A percentile compares a stretch with the other conserved stretches of the same genome.
These are phyloP conservation scores for Vultur gryphus DNA, from an alignment of 2,797 vertebrate species.

Conservation along the genomic window DNA sequence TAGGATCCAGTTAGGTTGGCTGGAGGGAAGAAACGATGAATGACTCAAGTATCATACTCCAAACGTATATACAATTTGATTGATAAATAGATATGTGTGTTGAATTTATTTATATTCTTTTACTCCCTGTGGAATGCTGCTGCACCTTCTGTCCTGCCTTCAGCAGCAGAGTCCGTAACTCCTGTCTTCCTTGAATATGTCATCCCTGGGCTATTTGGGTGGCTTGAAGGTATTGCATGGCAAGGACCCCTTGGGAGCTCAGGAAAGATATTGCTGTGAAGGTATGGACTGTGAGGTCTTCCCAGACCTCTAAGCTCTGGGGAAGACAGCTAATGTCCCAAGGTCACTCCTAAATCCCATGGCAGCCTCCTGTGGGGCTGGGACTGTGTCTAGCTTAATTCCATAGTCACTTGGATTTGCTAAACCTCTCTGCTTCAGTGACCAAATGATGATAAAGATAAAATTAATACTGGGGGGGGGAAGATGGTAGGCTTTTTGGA, in stretches of 20 bases:
- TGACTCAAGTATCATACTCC: not conserved
- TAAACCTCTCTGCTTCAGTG: not conserved
- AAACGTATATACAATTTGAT: not conserved
- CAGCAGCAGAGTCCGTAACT: not conserved
- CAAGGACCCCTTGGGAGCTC: not conserved
- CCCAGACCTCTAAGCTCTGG: not conserved
- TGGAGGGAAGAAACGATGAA: not conserved
- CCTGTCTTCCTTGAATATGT: not conserved
- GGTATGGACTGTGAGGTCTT: not conserved
- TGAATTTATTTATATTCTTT: not conserved
- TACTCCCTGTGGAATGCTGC: not conserved
- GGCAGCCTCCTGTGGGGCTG: not conserved
- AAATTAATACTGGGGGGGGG: not conserved
- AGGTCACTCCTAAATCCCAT: not conserved
- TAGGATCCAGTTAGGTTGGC: not conserved
- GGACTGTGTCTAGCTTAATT: not conserved
- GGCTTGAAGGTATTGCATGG: not conserved
- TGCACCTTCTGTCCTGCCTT: not conserved
- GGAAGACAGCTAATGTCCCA: not conserved
- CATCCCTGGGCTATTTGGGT: not conserved
- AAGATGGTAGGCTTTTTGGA: not conserved
- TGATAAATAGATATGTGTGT: not conserved
- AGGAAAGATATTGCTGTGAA: not conserved
- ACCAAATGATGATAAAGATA: not conserved
- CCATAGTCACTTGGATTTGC: not conserved